phyloP scores from a whole-genome alignment of 2,888 invertebrate species.

The Antheraea yamamai region DNA sequence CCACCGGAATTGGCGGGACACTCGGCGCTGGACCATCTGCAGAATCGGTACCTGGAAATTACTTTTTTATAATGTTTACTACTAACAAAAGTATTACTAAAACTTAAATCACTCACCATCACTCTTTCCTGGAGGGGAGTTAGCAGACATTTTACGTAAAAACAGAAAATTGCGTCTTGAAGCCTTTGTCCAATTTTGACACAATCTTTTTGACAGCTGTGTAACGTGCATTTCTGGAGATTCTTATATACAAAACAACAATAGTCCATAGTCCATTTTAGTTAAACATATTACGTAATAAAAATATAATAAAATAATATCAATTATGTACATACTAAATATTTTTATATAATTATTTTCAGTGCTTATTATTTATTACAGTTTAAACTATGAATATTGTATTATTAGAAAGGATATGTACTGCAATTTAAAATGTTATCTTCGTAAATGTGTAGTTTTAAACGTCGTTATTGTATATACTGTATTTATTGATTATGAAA shows the following conservation, averaged over 20 bases:
- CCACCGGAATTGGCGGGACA: constrained; percentile 69
- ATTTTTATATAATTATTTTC: no score
- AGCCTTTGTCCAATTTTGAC: constrained; percentile 66
- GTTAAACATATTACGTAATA: constrained; percentile 22
- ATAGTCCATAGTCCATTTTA: constrained; percentile 26
- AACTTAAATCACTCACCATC: constrained; percentile 55
- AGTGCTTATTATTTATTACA: no score
- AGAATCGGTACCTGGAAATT: constrained; percentile 58
- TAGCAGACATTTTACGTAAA: constrained; percentile 72
- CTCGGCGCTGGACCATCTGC: constrained; percentile 45
- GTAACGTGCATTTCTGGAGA: constrained; percentile 61
- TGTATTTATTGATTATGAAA: no score
- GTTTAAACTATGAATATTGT: no score
- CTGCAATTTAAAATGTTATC: no score
- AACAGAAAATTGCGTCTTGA: constrained; percentile 65
- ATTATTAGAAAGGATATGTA: no score
- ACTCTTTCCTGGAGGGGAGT: constrained; percentile 73
- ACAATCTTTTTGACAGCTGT: constrained; percentile 66
- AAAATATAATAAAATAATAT: constrained; percentile 4
- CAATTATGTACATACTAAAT: no score
- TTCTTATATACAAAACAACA: constrained; percentile 18
- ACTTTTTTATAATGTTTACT: constrained; percentile 26
- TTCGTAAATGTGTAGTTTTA: no score
- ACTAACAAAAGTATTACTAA: constrained; percentile 16
- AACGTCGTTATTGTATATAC: no score